Evolutionary conservation across 2,888 invertebrate genomes (phyloP).

Genomic region (Yponomeuta plumbellus): DNA sequence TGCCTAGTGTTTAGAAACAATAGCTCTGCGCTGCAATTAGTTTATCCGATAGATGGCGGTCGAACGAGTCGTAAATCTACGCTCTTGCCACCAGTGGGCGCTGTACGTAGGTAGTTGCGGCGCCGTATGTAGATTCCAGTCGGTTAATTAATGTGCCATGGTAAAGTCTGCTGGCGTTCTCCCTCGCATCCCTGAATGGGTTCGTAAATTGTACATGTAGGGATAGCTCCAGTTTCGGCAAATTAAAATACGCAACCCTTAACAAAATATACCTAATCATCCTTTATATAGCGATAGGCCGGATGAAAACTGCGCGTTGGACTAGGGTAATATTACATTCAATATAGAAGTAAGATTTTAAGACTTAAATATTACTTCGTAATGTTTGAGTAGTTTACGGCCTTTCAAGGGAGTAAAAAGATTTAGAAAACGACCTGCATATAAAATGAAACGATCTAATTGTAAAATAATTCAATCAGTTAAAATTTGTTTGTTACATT

Average conservation of each 20-base stretch:
- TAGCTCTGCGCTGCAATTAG: slow-evolving; percentile 71
- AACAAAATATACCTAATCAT: slow-evolving; percentile 18
- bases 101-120: slow-evolving; percentile 62
- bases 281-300: background rate
- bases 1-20: slow-evolving; percentile 70
- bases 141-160: slow-evolving; percentile 73
- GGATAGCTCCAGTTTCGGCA: slow-evolving; percentile 54
- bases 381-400: too few relatives aligned
- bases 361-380: too few relatives aligned
- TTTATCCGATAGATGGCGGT: slow-evolving; percentile 73
- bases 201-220: slow-evolving; percentile 65
- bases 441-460: too few relatives aligned
- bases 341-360: too few relatives aligned
- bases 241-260: slow-evolving; percentile 53
- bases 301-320: background rate
- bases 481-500: too few relatives aligned
- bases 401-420: too few relatives aligned
- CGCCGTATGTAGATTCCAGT: slow-evolving; percentile 70
- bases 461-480: too few relatives aligned
- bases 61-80: slow-evolving; percentile 73
- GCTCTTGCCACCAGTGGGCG: slow-evolving; percentile 66
- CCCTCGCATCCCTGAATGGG: slow-evolving; percentile 55
- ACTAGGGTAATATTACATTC: background rate
- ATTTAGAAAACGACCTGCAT: too few relatives aligned
- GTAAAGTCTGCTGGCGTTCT: slow-evolving; percentile 63